A percentile compares a stretch with the other conserved stretches of the same genome.
These are phyloP conservation scores for Yponomeuta malinellus DNA, from an alignment of 2,888 invertebrate genomes.

Conservation along the genomic window DNA sequence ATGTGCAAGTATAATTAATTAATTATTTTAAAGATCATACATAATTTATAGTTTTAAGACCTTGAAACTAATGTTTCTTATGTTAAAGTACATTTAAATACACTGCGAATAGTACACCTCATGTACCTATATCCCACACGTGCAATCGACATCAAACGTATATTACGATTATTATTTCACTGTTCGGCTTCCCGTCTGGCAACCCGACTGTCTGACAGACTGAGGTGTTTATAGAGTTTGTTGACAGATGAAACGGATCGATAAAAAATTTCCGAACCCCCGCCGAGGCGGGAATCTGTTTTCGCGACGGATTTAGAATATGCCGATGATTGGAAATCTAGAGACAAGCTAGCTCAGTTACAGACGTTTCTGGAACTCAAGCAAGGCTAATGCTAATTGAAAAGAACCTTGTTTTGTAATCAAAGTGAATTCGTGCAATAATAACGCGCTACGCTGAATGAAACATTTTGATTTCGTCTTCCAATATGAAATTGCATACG, in stretches of 20 bases:
- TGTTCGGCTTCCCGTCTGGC: not conserved
- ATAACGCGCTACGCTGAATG: too few species aligned
- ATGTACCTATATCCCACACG: not conserved
- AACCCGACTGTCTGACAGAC: conserved; percentile 14
- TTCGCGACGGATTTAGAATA: conserved; percentile 11
- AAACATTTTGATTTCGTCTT: too few species aligned
- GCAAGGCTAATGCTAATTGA: not conserved
- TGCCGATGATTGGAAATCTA: conserved; percentile 5
- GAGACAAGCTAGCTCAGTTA: not conserved
- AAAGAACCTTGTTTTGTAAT: not conserved
- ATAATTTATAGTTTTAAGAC: too few species aligned
- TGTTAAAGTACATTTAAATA: too few species aligned
- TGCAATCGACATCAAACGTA: not conserved
- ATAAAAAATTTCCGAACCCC: not conserved
- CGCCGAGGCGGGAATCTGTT: not conserved
- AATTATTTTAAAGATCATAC: too few species aligned
- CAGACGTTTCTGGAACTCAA: not conserved
- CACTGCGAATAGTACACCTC: too few species aligned
- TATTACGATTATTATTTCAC: not conserved
- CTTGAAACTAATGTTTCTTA: too few species aligned
- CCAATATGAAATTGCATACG: too few species aligned
- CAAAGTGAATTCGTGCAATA: not conserved
- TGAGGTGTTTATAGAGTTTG: conserved; percentile 25
- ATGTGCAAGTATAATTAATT: too few species aligned
- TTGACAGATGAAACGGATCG: conserved; percentile 19